Evolutionary conservation across 2,797 vertebrate genomes (phyloP).

Genomic region (Allobates femoralis): DNA sequence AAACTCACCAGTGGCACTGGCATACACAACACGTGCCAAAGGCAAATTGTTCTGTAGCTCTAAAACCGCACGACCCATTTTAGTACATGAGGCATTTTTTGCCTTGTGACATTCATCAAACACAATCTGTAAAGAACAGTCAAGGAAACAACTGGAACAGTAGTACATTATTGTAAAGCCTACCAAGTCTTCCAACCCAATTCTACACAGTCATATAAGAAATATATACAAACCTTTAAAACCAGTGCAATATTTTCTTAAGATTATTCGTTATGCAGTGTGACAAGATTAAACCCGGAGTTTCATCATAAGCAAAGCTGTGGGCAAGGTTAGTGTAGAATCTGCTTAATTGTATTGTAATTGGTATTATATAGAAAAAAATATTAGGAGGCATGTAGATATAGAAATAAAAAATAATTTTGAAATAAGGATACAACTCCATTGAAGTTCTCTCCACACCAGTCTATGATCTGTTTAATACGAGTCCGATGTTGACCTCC

Average conservation of each 20-base stretch:
- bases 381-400: no score
- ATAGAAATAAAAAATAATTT: background rate
- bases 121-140: constrained; percentile 82
- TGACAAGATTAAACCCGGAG: background rate
- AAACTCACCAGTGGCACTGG: constrained; percentile 94
- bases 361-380: no score
- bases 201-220: no score
- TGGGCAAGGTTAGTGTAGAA: background rate
- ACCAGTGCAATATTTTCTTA: no score
- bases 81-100: constrained; percentile 97
- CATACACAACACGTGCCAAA: constrained; percentile 93
- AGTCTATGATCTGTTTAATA: constrained; percentile 94
- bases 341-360: background rate
- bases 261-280: background rate
- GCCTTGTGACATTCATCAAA: constrained; percentile 99
- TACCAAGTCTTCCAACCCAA: no score
- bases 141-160: constrained; percentile 68
- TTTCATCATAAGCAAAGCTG: background rate
- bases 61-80: constrained; percentile 98
- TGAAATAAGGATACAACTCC: constrained; percentile 94
- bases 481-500: constrained; percentile 95
- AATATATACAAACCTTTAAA: no score
- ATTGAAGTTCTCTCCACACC: constrained; percentile 93
- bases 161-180: background rate
- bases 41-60: constrained; percentile 96